A percentile compares a stretch with the other conserved stretches of the same genome.
Evolutionary conservation across 1,140 invertebrate genomes (phyloP).

Genomic region (Drosophila truncata): DNA sequence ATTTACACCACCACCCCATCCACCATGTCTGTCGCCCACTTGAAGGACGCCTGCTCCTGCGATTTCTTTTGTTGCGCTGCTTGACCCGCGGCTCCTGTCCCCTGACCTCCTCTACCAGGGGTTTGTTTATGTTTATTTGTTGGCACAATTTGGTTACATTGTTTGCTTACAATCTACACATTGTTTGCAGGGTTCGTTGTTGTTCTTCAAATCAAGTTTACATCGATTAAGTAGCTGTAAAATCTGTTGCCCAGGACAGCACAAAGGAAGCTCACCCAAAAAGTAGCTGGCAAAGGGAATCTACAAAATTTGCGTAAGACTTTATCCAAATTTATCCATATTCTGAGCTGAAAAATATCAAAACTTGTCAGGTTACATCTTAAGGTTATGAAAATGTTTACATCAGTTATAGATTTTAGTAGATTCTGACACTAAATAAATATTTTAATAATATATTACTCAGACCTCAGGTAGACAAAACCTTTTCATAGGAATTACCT

Average conservation of each 20-base stretch:
- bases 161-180: constrained; percentile 79
- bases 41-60: constrained; percentile 33
- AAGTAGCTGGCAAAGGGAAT: neutral
- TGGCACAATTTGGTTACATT: constrained; percentile 83
- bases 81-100: constrained; percentile 68
- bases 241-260: constrained; percentile 64
- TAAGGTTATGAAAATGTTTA: neutral
- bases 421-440: neutral
- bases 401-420: neutral
- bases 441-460: neutral
- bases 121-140: constrained; percentile 82
- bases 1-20: constrained; percentile 59
- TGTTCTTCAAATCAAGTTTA: constrained; percentile 74
- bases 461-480: neutral
- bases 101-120: constrained; percentile 27
- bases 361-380: neutral
- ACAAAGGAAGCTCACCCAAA: constrained; percentile 10
- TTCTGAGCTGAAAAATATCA: neutral
- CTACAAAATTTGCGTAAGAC: constrained; percentile 2
- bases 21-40: constrained; percentile 21
- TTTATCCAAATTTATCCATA: neutral
- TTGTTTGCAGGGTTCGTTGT: constrained; percentile 53
- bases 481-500: neutral
- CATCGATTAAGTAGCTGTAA: constrained; percentile 75
- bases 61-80: constrained; percentile 74